Conservation (phyloP, 2,797 vertebrate species). For the Cottoperca gobio region DNA sequence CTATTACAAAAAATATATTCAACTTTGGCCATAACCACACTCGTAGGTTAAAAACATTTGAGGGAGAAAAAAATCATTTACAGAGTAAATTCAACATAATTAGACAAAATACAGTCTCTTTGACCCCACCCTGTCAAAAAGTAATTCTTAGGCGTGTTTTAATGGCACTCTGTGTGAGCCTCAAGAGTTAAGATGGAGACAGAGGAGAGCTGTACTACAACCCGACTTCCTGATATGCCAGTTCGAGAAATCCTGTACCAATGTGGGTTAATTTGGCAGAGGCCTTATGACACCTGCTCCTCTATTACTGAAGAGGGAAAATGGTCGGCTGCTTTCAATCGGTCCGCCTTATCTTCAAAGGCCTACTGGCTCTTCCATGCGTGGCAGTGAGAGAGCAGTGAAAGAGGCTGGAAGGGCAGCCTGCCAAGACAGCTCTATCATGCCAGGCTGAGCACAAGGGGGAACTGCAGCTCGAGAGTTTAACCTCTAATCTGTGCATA, state of each 20-base stretch:
- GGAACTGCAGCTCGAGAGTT: slow-evolving; percentile 46
- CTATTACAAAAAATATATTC: slow-evolving; percentile 82
- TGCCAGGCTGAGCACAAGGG: slow-evolving; percentile 62
- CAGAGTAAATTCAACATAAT: slow-evolving; percentile 77
- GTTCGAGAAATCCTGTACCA: slow-evolving; percentile 53
- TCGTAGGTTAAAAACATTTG: slow-evolving; percentile 74
- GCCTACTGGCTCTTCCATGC: slow-evolving; percentile 57
- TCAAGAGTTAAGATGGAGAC: slow-evolving; percentile 55
- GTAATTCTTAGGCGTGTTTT: slow-evolving; percentile 70
- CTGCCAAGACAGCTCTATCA: slow-evolving; percentile 62
- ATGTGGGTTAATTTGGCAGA: slow-evolving; percentile 62
- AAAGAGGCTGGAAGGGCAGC: slow-evolving; percentile 52
- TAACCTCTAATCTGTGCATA: slow-evolving; percentile 65
- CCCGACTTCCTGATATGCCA: slow-evolving; percentile 50
- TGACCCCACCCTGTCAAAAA: slow-evolving; percentile 56
- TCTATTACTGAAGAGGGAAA: slow-evolving; percentile 59
- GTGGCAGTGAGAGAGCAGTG: slow-evolving; percentile 53
- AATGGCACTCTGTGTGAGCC: slow-evolving; percentile 64
- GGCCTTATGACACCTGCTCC: slow-evolving; percentile 59
- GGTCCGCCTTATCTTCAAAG: slow-evolving; percentile 72
- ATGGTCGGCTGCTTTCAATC: slow-evolving; percentile 69
- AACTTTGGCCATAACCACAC: slow-evolving; percentile 80
- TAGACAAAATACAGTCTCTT: slow-evolving; percentile 69
- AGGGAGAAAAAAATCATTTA: slow-evolving; percentile 67
- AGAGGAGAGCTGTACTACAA: slow-evolving; percentile 49